Evolutionary conservation across 1,140 invertebrate species (phyloP).

Genomic region (Pararge aegeria): DNA sequence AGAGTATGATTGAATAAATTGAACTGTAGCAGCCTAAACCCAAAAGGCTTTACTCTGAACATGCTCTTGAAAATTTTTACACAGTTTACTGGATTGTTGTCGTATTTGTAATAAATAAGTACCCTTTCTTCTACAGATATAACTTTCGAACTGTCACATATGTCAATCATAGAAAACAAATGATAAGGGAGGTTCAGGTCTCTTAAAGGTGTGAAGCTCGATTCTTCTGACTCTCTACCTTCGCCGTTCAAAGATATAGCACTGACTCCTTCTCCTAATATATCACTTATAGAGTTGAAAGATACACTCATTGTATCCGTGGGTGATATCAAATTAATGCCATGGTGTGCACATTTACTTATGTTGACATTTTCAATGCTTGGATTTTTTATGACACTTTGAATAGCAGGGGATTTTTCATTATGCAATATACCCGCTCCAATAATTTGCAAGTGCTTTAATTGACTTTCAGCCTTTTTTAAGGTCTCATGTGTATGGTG

Average conservation of each 20-base stretch:
- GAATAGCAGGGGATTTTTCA: slow-evolving; percentile 95
- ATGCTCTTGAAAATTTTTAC: slow-evolving; percentile 97
- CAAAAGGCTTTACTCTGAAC: slow-evolving; percentile 91
- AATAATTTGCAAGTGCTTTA: slow-evolving; percentile 92
- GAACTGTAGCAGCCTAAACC: slow-evolving; percentile 94
- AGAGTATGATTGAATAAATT: slow-evolving; percentile 95
- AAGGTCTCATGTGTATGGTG: slow-evolving; percentile 87
- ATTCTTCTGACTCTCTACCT: slow-evolving; percentile 92
- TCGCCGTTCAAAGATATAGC: slow-evolving; percentile 95
- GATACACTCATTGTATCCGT: slow-evolving; percentile 87
- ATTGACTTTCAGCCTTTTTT: slow-evolving; percentile 84
- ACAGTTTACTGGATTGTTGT: slow-evolving; percentile 97
- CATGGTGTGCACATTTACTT: slow-evolving; percentile 92
- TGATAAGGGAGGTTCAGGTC: slow-evolving; percentile 94
- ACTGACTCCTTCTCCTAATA: slow-evolving; percentile 94
- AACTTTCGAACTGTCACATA: slow-evolving; percentile 96
- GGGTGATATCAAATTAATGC: slow-evolving; percentile 94
- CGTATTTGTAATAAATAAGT: slow-evolving; percentile 98
- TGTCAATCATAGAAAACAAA: slow-evolving; percentile 97
- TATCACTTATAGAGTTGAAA: slow-evolving; percentile 88
- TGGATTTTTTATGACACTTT: slow-evolving; percentile 93
- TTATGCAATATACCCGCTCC: slow-evolving; percentile 98
- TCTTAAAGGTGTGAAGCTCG: slow-evolving; percentile 91
- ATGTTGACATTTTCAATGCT: slow-evolving; percentile 91
- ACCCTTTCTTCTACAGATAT: slow-evolving; percentile 94